Base-by-base conservation (phyloP, 2,888 invertebrate species). In the Neocrepidodera transversa region DNA sequence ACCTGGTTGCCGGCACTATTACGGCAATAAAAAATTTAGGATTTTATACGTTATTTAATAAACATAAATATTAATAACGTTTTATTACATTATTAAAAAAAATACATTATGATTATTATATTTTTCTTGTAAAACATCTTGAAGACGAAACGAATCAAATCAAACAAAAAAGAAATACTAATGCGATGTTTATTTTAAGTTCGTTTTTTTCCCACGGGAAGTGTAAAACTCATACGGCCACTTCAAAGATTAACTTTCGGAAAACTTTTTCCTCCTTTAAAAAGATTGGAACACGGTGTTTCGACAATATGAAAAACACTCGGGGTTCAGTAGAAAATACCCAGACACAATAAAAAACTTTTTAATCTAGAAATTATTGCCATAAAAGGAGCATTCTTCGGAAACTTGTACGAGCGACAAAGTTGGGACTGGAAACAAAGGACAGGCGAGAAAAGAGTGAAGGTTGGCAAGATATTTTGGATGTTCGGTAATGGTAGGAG, bases 241-340 rank as follows among this genome's bases (percentile, higher is more conserved):
- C 50, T 54, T 26, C 28, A 43, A 32, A 35, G 36, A 54, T 54
- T 43, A 54, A 50, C 48, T 43, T 55, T n/a, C n/a, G n/a, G 4
- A n/a, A 43, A 54, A 60, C 48, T 55, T 52, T 60, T n/a, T n/a
- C n/a, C 18, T 13, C 10, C 52, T 48, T 17, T 48, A 47, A 56
- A 40, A 56, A 56, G 48, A 60, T 60, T 35, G 52, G 35, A 48
- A 42, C 51, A 49, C 56, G 35, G 36, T 45, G 36, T 56, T 51
- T 20, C 28, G 42, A 52, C 60, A 60, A 60, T 56, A 56, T 56
- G 55, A 60, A 56, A 56, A 60, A 60, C 38, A 47, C 42, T 36
- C 47, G 23, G n/a, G 52, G 36, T 56, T 51, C 14, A 54, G 28
- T 20, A 16, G 35, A 50, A 50, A 50, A 45, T 42, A 52, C 40